Evolutionary conservation across 2,797 vertebrate genomes (phyloP).

Genomic region (Rhincodon typus): DNA sequence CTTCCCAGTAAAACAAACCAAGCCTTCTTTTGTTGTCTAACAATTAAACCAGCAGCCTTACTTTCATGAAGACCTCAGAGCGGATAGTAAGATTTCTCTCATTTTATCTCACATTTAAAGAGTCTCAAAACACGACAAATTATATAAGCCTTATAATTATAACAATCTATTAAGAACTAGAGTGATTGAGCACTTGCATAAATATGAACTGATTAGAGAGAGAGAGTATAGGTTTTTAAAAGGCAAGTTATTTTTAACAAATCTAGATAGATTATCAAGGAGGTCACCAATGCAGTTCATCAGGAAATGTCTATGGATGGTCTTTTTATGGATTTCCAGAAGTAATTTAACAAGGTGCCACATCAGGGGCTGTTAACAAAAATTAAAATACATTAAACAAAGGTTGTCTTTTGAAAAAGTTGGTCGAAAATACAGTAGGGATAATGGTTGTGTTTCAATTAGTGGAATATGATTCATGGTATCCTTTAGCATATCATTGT

Average conservation of each 20-base stretch:
- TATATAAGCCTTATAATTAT: no score
- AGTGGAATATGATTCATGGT: not conserved
- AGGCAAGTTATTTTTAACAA: no score
- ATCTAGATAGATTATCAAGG: not conserved
- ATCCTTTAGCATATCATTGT: not conserved
- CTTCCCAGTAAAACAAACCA: no score
- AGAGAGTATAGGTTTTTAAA: not conserved
- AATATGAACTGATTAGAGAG: not conserved
- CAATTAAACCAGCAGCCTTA: no score
- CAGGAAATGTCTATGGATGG: not conserved
- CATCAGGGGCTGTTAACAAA: not conserved
- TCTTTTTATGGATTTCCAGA: not conserved
- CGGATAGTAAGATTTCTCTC: no score
- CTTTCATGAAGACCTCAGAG: no score
- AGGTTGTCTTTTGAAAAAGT: not conserved
- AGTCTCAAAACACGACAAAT: no score
- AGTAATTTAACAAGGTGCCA: not conserved
- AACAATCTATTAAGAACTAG: not conserved
- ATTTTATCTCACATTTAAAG: no score
- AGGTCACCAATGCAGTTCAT: not conserved
- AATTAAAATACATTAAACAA: not conserved
- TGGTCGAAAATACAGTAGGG: not conserved
- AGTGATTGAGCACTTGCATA: not conserved
- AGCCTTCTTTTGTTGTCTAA: no score
- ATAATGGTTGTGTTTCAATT: not conserved